Evolutionary conservation across 1,140 invertebrate genomes (phyloP), one percentile per base, ranked within the genome.

Genomic region (Battus philenor): DNA sequence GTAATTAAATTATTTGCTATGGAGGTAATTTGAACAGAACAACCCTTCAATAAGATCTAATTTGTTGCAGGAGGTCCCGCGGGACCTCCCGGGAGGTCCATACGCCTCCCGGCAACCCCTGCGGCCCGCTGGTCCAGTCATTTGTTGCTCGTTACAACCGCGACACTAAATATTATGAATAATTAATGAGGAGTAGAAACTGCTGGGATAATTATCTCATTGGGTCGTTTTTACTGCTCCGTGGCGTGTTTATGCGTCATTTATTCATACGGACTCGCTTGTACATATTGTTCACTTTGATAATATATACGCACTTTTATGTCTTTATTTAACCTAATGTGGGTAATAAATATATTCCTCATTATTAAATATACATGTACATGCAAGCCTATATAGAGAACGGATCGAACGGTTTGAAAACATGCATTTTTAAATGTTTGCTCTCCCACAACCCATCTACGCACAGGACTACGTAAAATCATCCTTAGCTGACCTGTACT

Each of bases 141-240:
- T 63, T 63, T 53, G 59, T 59, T 59, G 47, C 54, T 59, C 54
- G 53, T 68, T 64, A 60, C 44, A 32, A 39, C 30, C 34, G 43
- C 41, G 47, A 33, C 41, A 54, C 51, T 58, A 64, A 68, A 68
- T 61, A 59, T 54, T 53, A 53, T 64, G 60, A 68, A 68, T 68
- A 59, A 59, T 61, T 52, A 54, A 68, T 61, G 47, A n/a, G 24
- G 10, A 30, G 36, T 22, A 41, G 20, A 26, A 57, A 49, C 50
- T 45, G 18, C 16, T 11, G 26, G 41, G 44, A 56, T 54, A 61
- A 61, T 54, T 61, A 54, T 54, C 39, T 54, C 39, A 45, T 48
- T 48, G 11, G 22, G 12, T 15, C 22, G 22, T 26, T 39, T 39
- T 39, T 26, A 39, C 36, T 10, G 10, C 13, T 12, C n/a, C 22